phyloP scores from a whole-genome alignment of 2,113 vertebrate species.

The Aldabrachelys gigantea region DNA sequence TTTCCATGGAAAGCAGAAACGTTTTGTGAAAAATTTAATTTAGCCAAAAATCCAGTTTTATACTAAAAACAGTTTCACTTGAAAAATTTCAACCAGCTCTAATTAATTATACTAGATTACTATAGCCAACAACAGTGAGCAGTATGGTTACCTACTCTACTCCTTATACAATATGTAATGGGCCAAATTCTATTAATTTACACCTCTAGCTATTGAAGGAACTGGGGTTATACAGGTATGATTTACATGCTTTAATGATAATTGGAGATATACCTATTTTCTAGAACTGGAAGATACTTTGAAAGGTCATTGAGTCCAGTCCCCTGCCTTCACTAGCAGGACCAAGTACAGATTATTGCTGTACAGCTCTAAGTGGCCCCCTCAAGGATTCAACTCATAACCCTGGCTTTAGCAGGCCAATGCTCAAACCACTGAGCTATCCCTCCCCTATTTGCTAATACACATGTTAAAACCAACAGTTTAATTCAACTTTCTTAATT shows the following conservation, averaged over 20 bases:
- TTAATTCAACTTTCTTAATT: neutral
- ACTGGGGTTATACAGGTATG: rapidly evolving
- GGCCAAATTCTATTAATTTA: neutral
- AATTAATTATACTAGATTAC: neutral
- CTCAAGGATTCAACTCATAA: too few relatives aligned
- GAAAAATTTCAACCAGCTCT: neutral
- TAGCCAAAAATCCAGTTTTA: neutral
- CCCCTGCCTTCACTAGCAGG: too few relatives aligned
- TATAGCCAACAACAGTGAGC: neutral
- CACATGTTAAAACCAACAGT: neutral
- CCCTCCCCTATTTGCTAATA: neutral
- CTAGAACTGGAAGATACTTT: too few relatives aligned
- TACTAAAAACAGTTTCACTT: neutral
- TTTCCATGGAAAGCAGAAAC: neutral
- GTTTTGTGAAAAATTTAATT: neutral
- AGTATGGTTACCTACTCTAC: neutral
- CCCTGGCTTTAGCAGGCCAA: too few relatives aligned
- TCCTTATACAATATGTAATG: neutral
- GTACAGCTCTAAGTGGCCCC: too few relatives aligned
- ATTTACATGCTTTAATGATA: neutral
- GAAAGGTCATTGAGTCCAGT: too few relatives aligned
- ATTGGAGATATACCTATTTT: too few relatives aligned
- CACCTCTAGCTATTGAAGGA: neutral
- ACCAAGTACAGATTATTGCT: too few relatives aligned
- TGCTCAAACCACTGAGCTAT: too few relatives aligned